Percentiles rank a stretch among this genome's conserved stretches.
These are phyloP conservation scores for Thalassaphorura encarpata DNA, from an alignment of 1,140 invertebrate genomes.

Conservation along the genomic window DNA sequence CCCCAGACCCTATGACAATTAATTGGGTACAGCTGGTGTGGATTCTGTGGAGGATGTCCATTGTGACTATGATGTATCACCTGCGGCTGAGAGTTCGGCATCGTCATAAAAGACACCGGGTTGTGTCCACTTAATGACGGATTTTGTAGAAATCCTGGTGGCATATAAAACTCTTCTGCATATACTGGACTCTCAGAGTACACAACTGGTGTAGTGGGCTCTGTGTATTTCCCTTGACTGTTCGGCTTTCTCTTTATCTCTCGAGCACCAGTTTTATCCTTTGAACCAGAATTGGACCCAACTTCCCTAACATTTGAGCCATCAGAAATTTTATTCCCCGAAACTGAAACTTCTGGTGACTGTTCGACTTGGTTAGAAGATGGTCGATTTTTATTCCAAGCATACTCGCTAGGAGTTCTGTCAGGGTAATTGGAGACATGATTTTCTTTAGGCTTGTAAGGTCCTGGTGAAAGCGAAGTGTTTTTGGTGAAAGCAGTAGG, in stretches of 20 bases:
- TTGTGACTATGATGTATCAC: conserved; percentile 20
- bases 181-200: neutral
- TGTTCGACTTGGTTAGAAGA: too few relatives aligned
- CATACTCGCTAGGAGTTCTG: too few relatives aligned
- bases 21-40: conserved; percentile 14
- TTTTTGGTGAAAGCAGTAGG: too few relatives aligned
- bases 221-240: neutral
- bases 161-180: conserved; percentile 24
- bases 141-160: conserved; percentile 18
- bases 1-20: conserved; percentile 15
- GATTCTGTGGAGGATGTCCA: neutral
- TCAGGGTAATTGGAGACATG: too few relatives aligned
- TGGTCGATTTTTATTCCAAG: too few relatives aligned
- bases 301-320: too few relatives aligned
- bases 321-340: too few relatives aligned
- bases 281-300: too few relatives aligned
- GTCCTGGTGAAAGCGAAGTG: too few relatives aligned
- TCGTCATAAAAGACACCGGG: conserved; percentile 27
- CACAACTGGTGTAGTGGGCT: neutral
- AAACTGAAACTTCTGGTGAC: too few relatives aligned
- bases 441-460: too few relatives aligned
- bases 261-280: neutral
- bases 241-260: neutral
- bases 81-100: conserved; percentile 21
- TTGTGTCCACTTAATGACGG: conserved; percentile 13